Evolutionary conservation across 2,888 invertebrate species (phyloP).

Genomic region (Dicroscelio sp.): DNA sequence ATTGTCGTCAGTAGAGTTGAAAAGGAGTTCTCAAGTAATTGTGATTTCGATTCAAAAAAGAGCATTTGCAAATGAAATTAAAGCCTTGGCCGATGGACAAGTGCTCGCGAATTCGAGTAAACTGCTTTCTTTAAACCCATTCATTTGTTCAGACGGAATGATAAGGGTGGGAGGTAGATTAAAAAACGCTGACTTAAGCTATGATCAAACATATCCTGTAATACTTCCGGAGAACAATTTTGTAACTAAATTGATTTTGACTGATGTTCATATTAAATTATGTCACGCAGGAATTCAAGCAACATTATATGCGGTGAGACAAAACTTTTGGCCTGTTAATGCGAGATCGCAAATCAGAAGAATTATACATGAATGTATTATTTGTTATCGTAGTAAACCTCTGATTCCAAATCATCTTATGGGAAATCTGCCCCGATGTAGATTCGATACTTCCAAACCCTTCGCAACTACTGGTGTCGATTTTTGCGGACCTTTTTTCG

Average conservation of each 20-base stretch:
- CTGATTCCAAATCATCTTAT: not conserved
- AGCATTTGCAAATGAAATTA: constrained; percentile 41
- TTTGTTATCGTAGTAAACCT: constrained; percentile 69
- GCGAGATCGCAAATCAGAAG: constrained; percentile 54
- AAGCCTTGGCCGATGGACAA: not conserved
- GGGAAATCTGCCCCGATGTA: constrained; percentile 17
- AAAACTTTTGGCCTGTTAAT: constrained; percentile 76
- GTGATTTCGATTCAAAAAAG: not conserved
- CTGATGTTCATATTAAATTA: not conserved
- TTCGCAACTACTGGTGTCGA: constrained; percentile 84
- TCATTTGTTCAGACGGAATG: constrained; percentile 9
- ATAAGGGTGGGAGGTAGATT: constrained; percentile 58
- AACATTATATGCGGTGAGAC: constrained; percentile 38
- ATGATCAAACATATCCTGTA: constrained; percentile 25
- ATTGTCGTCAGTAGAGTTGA: not conserved
- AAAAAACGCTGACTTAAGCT: constrained; percentile 8
- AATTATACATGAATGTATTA: constrained; percentile 67
- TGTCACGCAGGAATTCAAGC: constrained; percentile 50
- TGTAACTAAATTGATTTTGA: constrained; percentile 41
- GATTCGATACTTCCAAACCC: constrained; percentile 76
- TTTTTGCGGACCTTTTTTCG: constrained; percentile 85
- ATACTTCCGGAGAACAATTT: constrained; percentile 29
- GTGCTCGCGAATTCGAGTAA: not conserved
- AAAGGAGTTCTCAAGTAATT: not conserved
- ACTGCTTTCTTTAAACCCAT: constrained; percentile 59